Conservation (phyloP, 2,888 invertebrate species). For the Hipparchia semele region DNA sequence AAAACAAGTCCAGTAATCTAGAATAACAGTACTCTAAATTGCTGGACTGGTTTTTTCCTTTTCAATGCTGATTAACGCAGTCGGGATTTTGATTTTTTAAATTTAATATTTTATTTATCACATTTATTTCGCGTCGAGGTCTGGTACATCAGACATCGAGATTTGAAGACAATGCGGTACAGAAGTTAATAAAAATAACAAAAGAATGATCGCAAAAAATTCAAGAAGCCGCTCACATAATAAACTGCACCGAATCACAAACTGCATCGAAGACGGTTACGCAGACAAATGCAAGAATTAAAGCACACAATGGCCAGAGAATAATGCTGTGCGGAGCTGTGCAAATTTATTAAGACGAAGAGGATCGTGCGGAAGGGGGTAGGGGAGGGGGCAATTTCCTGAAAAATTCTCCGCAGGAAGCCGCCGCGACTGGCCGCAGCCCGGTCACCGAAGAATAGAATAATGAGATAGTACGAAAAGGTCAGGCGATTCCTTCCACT, state of each 20-base stretch:
- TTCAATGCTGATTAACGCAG: no score
- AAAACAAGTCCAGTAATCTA: no score
- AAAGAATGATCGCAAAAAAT: neutral
- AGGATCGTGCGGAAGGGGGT: constrained; percentile 20
- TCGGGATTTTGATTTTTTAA: no score
- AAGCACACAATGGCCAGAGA: constrained; percentile 21
- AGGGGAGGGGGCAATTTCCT: constrained; percentile 49
- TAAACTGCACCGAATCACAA: neutral
- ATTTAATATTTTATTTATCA: no score
- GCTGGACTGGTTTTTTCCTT: no score
- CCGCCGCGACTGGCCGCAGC: constrained; percentile 4
- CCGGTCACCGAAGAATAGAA: neutral
- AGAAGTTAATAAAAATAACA: neutral
- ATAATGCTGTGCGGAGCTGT: neutral
- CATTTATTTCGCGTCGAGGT: no score
- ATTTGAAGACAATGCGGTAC: no score
- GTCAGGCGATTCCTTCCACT: neutral
- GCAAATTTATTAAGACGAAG: constrained; percentile 29
- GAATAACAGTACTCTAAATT: no score
- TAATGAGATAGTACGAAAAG: constrained; percentile 3
- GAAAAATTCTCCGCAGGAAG: constrained; percentile 44
- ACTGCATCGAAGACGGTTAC: constrained; percentile 12
- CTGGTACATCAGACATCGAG: no score
- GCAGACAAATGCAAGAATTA: constrained; percentile 1
- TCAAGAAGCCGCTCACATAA: neutral